These are phyloP conservation scores for Acleris sparsana DNA, from an alignment of 2,888 invertebrate genomes.

Conservation along the genomic window DNA sequence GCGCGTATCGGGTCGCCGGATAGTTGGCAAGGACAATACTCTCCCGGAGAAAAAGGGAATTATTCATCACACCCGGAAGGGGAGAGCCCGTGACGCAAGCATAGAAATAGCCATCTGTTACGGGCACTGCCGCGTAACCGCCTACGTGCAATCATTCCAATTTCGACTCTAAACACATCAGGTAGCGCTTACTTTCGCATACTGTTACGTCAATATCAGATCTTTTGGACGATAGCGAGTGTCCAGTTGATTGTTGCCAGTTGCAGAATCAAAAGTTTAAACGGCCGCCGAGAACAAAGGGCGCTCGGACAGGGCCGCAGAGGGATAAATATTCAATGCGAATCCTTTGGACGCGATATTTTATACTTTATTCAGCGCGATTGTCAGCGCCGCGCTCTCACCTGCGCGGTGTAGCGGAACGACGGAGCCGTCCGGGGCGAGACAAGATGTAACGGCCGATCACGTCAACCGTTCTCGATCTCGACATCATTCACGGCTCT, in stretches of 20 bases:
- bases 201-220: slow-evolving; percentile 41
- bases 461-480: slow-evolving; percentile 24
- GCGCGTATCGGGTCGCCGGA: slow-evolving; percentile 79
- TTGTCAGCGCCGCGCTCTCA: slow-evolving; percentile 65
- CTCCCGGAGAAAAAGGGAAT: slow-evolving; percentile 80
- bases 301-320: slow-evolving; percentile 72
- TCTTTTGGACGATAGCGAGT: slow-evolving; percentile 68
- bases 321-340: slow-evolving; percentile 82
- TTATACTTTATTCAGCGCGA: slow-evolving; percentile 75
- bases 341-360: slow-evolving; percentile 82
- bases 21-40: slow-evolving; percentile 81
- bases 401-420: slow-evolving; percentile 72
- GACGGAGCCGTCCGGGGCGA: slow-evolving; percentile 48
- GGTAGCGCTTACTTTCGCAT: slow-evolving; percentile 47
- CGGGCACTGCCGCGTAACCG: slow-evolving; percentile 53
- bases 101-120: slow-evolving; percentile 74
- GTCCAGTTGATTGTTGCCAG: slow-evolving; percentile 82
- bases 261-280: slow-evolving; percentile 84
- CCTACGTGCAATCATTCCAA: slow-evolving; percentile 33
- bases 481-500: slow-evolving; percentile 13
- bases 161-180: slow-evolving; percentile 40
- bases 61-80: slow-evolving; percentile 84
- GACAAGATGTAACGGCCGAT: slow-evolving; percentile 47
- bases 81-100: slow-evolving; percentile 82
- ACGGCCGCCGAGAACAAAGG: slow-evolving; percentile 81